phyloP scores from a whole-genome alignment of 2,888 invertebrate genomes.

The Steromphala cineraria region DNA sequence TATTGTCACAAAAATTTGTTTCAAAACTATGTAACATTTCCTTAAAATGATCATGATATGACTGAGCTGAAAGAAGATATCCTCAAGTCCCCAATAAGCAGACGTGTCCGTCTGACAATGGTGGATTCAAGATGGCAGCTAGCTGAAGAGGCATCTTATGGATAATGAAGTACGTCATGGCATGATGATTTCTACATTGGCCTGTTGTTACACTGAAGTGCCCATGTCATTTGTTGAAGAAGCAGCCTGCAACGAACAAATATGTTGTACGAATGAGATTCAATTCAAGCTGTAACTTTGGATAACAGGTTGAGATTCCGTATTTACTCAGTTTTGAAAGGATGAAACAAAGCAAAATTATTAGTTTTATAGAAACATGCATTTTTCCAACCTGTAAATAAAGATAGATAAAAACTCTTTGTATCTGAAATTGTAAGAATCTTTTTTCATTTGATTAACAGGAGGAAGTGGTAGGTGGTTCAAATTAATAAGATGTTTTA shows the following conservation, averaged over 20 bases:
- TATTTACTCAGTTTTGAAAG: too few species aligned
- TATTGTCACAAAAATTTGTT: background rate
- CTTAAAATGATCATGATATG: conserved; percentile 5
- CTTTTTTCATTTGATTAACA: too few species aligned
- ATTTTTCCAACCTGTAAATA: too few species aligned
- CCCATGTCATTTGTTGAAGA: conserved; percentile 39
- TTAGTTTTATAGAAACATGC: too few species aligned
- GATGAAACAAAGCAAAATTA: too few species aligned
- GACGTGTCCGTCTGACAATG: too few species aligned
- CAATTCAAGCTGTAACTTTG: too few species aligned
- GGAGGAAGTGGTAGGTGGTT: background rate
- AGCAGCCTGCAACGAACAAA: conserved; percentile 34
- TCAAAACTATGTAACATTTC: background rate
- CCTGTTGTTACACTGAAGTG: conserved; percentile 36
- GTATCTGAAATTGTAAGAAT: too few species aligned
- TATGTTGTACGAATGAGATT: too few species aligned
- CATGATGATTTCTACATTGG: background rate
- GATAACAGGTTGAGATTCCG: too few species aligned
- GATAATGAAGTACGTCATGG: background rate
- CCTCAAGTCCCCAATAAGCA: background rate
- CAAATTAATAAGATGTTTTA: background rate
- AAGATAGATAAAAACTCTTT: too few species aligned
- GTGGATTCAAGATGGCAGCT: too few species aligned
- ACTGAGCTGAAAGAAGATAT: conserved; percentile 5
- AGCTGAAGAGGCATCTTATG: background rate